These are phyloP conservation scores for Latheticus oryzae DNA, from an alignment of 2,888 invertebrate genomes.

Conservation along the genomic window DNA sequence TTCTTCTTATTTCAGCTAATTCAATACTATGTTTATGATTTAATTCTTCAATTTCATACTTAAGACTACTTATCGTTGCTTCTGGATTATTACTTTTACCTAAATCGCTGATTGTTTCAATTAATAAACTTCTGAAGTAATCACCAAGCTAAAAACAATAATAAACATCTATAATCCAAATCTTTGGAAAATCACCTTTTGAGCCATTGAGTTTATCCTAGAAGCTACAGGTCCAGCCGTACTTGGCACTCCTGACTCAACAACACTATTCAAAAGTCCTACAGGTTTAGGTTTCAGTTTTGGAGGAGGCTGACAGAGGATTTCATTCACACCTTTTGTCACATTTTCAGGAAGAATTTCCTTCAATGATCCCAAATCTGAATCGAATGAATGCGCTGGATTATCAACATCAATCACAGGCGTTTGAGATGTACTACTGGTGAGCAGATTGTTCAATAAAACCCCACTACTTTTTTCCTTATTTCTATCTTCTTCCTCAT, in stretches of 20 bases:
- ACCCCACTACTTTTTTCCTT: background rate
- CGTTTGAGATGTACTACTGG: constrained; percentile 5
- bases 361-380: constrained; percentile 54
- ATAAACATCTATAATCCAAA: no score
- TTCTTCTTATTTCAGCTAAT: constrained; percentile 71
- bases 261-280: constrained; percentile 64
- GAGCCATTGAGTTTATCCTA: constrained; percentile 61
- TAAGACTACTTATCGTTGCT: constrained; percentile 72
- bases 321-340: constrained; percentile 56
- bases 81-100: constrained; percentile 69
- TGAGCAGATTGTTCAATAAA: constrained; percentile 27
- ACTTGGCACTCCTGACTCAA: constrained; percentile 57
- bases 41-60: constrained; percentile 77
- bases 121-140: constrained; percentile 76
- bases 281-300: constrained; percentile 66
- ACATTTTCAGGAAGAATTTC: constrained; percentile 57
- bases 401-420: constrained; percentile 31
- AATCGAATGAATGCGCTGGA: constrained; percentile 41
- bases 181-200: constrained; percentile 56
- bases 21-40: constrained; percentile 81
- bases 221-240: constrained; percentile 59
- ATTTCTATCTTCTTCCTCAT: constrained; percentile 40
- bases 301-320: constrained; percentile 61
- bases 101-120: constrained; percentile 75
- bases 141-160: constrained; percentile 71